phyloP scores from a whole-genome alignment of 2,888 invertebrate genomes.

The Coenonympha glycerion region DNA sequence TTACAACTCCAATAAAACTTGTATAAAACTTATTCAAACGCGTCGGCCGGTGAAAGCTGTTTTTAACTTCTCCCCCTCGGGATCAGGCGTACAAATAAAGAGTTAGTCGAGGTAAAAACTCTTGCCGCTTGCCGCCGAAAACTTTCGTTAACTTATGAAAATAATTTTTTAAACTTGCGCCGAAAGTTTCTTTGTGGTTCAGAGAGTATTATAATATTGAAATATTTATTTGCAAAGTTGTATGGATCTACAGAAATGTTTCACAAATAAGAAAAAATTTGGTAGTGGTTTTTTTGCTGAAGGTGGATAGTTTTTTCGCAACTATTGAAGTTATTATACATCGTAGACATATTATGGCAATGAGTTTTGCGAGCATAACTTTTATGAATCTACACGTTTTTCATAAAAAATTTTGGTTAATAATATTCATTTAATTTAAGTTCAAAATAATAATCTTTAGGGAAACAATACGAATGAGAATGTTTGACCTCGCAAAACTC shows the following conservation, averaged over 20 bases:
- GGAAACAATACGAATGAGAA: too few species aligned
- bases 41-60: conserved; percentile 60
- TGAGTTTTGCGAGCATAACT: too few species aligned
- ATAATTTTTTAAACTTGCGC: conserved; percentile 39
- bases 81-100: conserved; percentile 68
- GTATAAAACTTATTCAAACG: conserved; percentile 49
- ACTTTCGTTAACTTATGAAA: conserved; percentile 34
- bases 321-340: too few species aligned
- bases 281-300: too few species aligned
- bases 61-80: conserved; percentile 68
- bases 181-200: conserved; percentile 23
- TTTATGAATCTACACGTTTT: too few species aligned
- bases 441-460: too few species aligned
- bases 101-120: conserved; percentile 58
- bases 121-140: conserved; percentile 30
- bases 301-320: too few species aligned
- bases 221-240: background rate
- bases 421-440: too few species aligned
- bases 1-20: conserved; percentile 55
- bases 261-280: background rate
- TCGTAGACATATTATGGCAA: too few species aligned
- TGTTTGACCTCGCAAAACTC: too few species aligned
- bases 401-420: too few species aligned
- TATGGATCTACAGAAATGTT: background rate
- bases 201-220: conserved; percentile 1